Evolutionary conservation across 1,140 invertebrate genomes (phyloP).

Genomic region (Ptiloglossa arizonensis): DNA sequence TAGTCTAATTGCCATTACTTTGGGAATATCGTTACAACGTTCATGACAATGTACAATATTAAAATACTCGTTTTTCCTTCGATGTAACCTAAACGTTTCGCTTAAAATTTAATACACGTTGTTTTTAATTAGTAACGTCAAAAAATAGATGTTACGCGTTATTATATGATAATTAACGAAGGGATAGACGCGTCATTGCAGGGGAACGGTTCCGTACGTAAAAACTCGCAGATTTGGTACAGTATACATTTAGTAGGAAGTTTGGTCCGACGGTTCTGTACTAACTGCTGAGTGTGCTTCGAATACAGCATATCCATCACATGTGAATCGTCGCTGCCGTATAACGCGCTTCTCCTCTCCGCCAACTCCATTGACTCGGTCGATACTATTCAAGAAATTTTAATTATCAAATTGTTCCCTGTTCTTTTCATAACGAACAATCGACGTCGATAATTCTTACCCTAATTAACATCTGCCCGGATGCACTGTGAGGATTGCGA

Average conservation of each 20-base stretch:
- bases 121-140: background rate
- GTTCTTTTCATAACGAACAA: background rate
- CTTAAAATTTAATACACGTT: background rate
- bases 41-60: conserved; percentile 1
- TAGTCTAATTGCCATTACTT: conserved; percentile 10
- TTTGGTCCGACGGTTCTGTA: conserved; percentile 75
- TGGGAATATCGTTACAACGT: background rate
- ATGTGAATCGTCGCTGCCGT: conserved; percentile 96
- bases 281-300: conserved; percentile 66
- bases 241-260: conserved; percentile 75
- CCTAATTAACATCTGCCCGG: conserved; percentile 97
- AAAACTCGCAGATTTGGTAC: conserved; percentile 51
- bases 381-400: conserved; percentile 88
- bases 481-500: conserved; percentile 95
- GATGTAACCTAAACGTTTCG: background rate
- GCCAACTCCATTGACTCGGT: conserved; percentile 95
- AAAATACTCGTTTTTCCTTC: background rate
- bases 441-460: conserved; percentile 82
- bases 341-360: conserved; percentile 93
- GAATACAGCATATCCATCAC: conserved; percentile 80
- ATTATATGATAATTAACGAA: conserved; percentile 21
- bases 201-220: conserved; percentile 20
- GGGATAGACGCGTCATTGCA: conserved; percentile 26
- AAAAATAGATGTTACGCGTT: background rate
- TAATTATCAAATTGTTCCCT: background rate